Evolutionary conservation across 2,797 vertebrate genomes (phyloP), one percentile per base, ranked within the genome.

Genomic region (Myotis vivesi): DNA sequence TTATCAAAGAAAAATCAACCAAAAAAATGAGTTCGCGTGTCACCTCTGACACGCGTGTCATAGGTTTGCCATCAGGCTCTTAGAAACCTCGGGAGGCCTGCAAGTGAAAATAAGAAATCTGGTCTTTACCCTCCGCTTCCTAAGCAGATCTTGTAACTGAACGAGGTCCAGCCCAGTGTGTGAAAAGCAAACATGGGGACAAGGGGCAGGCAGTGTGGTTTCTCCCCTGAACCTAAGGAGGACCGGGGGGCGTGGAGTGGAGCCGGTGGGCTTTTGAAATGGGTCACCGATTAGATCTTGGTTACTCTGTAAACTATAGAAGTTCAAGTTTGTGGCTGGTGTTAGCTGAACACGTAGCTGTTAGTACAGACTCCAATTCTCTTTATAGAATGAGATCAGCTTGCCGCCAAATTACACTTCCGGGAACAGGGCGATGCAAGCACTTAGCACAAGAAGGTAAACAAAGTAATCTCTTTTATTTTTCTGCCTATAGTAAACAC

Each of bases 401-500:
- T 71, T 64, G 76, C 75, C 10, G 8, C 90, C 79, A 89, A 75
- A 69, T 66, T n/a, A 33, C 7, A 72, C 44, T 95, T 93, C 41
- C 4, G 8, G 46, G 46, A 90, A 69, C 8, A 72, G 8, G 3
- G 73, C 2, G 6, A 6, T 20, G 46, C 55, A 69, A 76, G n/a
- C 57, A 41, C 51, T 91, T 77, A 84, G 79, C 82, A 69, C 85
- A 91, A 51, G 85, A 91, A 94, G 33, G 57, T 87, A 94, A 95
- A 94, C 82, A 90, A 89, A 92, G 66, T 41, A 28, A 90, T 46
- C 19, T 13, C 28, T 77, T 28, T 71, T 51, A 49, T 12, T 55
- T 44, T 10, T 46, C 44, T 16, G 16, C 44, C 84, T 72, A 25
- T 22, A 19, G 17, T 68, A 68, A 90, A 73, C 55, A 33, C 25